Evolutionary conservation across 2,888 invertebrate genomes (phyloP).

Genomic region (Thera britannica): DNA sequence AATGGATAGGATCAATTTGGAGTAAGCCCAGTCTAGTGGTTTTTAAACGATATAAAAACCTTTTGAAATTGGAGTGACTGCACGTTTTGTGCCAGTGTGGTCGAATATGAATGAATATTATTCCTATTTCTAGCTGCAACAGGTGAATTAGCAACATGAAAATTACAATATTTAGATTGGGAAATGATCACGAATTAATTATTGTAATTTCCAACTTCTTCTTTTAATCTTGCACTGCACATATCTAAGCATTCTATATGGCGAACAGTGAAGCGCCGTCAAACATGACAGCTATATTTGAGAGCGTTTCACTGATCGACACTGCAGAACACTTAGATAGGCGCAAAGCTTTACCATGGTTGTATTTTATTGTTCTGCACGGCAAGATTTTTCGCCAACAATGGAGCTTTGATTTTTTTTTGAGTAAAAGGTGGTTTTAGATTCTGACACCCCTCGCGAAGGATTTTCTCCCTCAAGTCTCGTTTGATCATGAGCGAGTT

Average conservation of each 20-base stretch:
- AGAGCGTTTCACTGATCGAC: too few species aligned
- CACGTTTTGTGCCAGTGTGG: not conserved
- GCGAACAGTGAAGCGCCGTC: too few species aligned
- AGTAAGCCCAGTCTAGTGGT: constrained; percentile 1
- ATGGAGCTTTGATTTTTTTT: not conserved
- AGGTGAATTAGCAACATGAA: too few species aligned
- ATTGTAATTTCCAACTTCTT: too few species aligned
- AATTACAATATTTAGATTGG: too few species aligned
- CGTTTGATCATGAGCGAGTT: not conserved
- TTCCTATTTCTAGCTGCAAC: too few species aligned
- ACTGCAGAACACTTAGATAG: too few species aligned
- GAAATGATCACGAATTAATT: too few species aligned
- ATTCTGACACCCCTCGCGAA: not conserved
- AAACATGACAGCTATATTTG: too few species aligned
- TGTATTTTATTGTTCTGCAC: not conserved
- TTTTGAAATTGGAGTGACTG: not conserved
- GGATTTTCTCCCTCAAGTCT: not conserved
- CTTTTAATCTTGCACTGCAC: too few species aligned
- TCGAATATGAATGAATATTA: too few species aligned
- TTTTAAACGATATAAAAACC: not conserved
- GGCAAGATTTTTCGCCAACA: not conserved
- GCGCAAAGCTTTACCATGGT: not conserved
- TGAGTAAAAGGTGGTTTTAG: not conserved
- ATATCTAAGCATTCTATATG: too few species aligned
- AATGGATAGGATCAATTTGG: constrained; percentile 6